Conservation (phyloP, 2,113 vertebrate genomes). For the Pholis gunnellus region DNA sequence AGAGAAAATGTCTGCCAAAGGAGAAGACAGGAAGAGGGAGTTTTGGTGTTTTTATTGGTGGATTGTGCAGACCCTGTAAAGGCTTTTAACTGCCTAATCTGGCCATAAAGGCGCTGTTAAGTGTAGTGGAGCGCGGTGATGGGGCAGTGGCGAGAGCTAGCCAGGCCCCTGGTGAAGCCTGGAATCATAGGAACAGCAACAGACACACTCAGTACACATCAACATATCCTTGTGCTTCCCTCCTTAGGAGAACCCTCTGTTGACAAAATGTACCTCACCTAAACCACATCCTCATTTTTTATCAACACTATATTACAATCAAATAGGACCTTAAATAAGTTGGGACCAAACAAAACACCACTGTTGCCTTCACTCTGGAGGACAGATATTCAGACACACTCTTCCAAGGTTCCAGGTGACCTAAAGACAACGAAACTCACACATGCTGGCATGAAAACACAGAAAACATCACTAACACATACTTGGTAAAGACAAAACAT, state of each 20-base stretch:
- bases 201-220: conserved; percentile 15
- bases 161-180: conserved; percentile 42
- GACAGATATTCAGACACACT: not conserved
- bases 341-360: conserved; percentile 8
- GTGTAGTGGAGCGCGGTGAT: conserved; percentile 79
- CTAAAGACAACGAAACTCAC: not conserved
- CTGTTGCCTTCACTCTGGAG: not conserved
- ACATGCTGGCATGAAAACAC: not conserved
- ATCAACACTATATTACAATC: not conserved
- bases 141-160: conserved; percentile 56
- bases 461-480: not conserved
- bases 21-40: conserved; percentile 74
- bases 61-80: conserved; percentile 79
- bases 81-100: conserved; percentile 78
- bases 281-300: not conserved
- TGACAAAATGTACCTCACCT: not conserved
- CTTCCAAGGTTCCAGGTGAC: not conserved
- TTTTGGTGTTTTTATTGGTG: conserved; percentile 79
- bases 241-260: not conserved
- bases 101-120: conserved; percentile 81
- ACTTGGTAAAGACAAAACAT: not conserved
- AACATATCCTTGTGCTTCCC: not conserved
- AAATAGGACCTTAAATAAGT: conserved; percentile 15
- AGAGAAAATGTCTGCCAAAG: conserved; percentile 56
- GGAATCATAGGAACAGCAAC: conserved; percentile 61